Evolutionary conservation across 1,140 invertebrate genomes (phyloP).

Genomic region (Drosophila murphyi): DNA sequence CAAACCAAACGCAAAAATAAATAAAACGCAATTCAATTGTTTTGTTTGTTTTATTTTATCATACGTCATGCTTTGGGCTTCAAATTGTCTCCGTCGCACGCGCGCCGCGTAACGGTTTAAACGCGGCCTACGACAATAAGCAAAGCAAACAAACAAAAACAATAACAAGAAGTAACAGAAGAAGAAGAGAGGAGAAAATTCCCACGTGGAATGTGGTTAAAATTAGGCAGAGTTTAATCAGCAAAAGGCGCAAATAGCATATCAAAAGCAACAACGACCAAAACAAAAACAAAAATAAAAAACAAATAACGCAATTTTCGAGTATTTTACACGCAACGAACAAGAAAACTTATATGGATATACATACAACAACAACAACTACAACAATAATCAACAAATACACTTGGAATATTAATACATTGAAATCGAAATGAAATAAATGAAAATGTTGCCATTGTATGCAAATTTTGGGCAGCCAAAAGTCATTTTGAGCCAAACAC

Average conservation of each 20-base stretch:
- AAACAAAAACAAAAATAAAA: conserved; percentile 19
- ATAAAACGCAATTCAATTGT: conserved; percentile 12
- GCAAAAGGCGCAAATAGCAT: conserved; percentile 32
- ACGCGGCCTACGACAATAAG: conserved; percentile 43
- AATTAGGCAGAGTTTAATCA: conserved; percentile 29
- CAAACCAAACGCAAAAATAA: background rate
- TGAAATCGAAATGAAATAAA: conserved; percentile 21
- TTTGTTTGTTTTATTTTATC: conserved; percentile 17
- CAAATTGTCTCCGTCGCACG: conserved; percentile 22
- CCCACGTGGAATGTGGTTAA: conserved; percentile 27
- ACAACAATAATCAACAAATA: background rate
- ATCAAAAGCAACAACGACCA: conserved; percentile 28
- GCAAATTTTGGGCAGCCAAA: conserved; percentile 28
- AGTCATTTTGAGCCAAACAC: background rate
- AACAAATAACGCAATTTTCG: conserved; percentile 6
- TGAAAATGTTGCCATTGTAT: conserved; percentile 35
- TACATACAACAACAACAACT: conserved; percentile 11
- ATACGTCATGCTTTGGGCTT: conserved; percentile 30
- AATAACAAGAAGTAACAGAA: conserved; percentile 1
- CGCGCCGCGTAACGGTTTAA: conserved; percentile 31
- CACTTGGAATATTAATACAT: conserved; percentile 2
- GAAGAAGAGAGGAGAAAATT: background rate
- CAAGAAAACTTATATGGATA: conserved; percentile 16
- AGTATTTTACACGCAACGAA: conserved; percentile 21
- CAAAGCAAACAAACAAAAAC: conserved; percentile 30